Evolutionary conservation across 1,140 invertebrate species (phyloP), one percentile per base, ranked within the genome.

Genomic region (Neodiprion virginianus): DNA sequence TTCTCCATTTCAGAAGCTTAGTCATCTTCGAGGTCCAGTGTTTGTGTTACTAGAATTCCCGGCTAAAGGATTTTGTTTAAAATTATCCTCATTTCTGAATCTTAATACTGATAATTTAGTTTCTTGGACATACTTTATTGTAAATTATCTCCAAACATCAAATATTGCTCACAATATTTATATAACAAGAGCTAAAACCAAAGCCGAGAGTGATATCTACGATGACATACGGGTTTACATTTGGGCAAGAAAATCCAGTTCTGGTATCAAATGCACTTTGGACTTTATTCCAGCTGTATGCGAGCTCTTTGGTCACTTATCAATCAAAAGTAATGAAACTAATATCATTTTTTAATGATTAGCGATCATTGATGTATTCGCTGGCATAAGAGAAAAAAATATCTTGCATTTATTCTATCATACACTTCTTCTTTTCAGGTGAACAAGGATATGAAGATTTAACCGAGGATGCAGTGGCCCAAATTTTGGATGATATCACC

Each of bases 301-400:
- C 81, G 93, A 95, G 85, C 81, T 94, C 1, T 92, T 91, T 83
- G 93, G 93, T 17, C 93, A 93, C 86, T 89, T 95, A 74, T 84
- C 89, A 17, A 86, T 93, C 14, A 91, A 88, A 88, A 87, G 92
- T 93, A 87, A 90, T 67, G n/a, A 61, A 2, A 61, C n/a, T 12
- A 61, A 61, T 17, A 5, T 17, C n/a, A 61, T 61, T 5, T 8
- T 61, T 2, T 40, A 4, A 61, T 14, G 11, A 61, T 14, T 61
- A 14, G 8, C 11, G 11, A 61, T 17, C 53, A 61, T 61, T 12
- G 7, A 61, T 0, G 28, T 40, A 61, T 17, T 61, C 11, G 11
- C 4, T 8, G 8, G 8, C n/a, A 14, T 61, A 8, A 61, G 8
- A 8, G 11, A 4, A 61, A 61, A 3, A 61, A 61, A 61, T 53